Evolutionary conservation across 2,888 invertebrate genomes (phyloP).

Genomic region (Synanthedon tipuliformis): DNA sequence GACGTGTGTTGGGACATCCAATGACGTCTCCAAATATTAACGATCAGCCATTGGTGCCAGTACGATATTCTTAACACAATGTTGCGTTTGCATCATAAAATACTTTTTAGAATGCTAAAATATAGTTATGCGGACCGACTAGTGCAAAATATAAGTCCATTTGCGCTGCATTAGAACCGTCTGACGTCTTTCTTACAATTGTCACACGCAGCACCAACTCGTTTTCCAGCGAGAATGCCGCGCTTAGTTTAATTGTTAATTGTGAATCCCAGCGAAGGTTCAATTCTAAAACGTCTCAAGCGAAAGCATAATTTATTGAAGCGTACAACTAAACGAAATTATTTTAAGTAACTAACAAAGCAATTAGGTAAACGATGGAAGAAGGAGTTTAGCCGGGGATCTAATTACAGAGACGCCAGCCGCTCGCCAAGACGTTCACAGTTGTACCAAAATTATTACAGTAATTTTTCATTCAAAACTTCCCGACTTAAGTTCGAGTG

Average conservation of each 20-base stretch:
- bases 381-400: slow-evolving; percentile 35
- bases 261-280: no score
- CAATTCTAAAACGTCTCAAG: no score
- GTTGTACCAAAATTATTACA: slow-evolving; percentile 50
- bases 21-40: no score
- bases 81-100: no score
- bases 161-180: not conserved
- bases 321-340: not conserved
- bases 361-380: slow-evolving; percentile 38
- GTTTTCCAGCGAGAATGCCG: not conserved
- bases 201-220: not conserved
- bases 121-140: not conserved
- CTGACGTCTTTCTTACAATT: not conserved
- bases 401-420: slow-evolving; percentile 45
- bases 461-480: slow-evolving; percentile 59
- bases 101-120: not conserved
- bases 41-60: no score
- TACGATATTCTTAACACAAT: no score
- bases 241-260: no score
- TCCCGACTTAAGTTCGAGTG: slow-evolving; percentile 33
- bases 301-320: not conserved
- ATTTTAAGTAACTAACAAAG: slow-evolving; percentile 34
- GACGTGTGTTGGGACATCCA: no score
- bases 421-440: slow-evolving; percentile 38
- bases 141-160: not conserved